A percentile compares a stretch with the other conserved stretches of the same genome.
phyloP scores from a whole-genome alignment of 2,797 vertebrate genomes.

The Sebastes taczanowskii region DNA sequence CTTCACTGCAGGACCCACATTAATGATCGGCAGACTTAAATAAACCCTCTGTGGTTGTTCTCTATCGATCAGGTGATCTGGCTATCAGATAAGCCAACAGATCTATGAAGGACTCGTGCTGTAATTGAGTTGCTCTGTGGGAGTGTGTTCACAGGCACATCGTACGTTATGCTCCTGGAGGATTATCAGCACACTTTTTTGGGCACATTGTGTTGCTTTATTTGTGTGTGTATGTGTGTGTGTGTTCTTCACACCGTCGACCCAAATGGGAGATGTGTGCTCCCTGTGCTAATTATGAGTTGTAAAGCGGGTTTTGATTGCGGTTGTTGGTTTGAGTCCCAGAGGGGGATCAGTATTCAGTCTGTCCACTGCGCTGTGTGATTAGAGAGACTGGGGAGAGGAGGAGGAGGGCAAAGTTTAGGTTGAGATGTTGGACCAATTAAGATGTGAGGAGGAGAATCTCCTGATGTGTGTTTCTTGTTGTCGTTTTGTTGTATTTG shows the following conservation, averaged over 20 bases:
- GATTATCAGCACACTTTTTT: constrained; percentile 48
- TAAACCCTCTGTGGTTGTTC: constrained; percentile 73
- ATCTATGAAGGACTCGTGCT: constrained; percentile 70
- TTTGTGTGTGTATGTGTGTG: not conserved
- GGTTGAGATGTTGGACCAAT: constrained; percentile 54
- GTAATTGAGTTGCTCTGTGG: constrained; percentile 73
- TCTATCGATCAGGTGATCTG: constrained; percentile 78
- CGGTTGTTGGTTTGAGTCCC: constrained; percentile 75
- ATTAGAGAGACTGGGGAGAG: constrained; percentile 56
- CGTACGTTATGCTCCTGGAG: constrained; percentile 20
- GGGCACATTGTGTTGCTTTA: constrained; percentile 32
- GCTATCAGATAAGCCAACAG: constrained; percentile 78
- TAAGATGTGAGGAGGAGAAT: constrained; percentile 26
- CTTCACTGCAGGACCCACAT: constrained; percentile 54
- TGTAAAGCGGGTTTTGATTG: constrained; percentile 73
- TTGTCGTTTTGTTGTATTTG: not conserved
- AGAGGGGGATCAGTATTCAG: constrained; percentile 72
- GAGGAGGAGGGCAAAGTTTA: constrained; percentile 55
- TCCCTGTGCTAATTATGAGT: constrained; percentile 76
- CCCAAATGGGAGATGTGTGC: constrained; percentile 62
- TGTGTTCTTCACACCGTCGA: constrained; percentile 12
- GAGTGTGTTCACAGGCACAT: constrained; percentile 23
- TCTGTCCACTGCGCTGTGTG: constrained; percentile 61
- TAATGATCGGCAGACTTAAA: constrained; percentile 73
- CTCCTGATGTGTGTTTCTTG: not conserved